Evolutionary conservation across 2,888 invertebrate genomes (phyloP).

Genomic region (Herminia tarsipennalis): DNA sequence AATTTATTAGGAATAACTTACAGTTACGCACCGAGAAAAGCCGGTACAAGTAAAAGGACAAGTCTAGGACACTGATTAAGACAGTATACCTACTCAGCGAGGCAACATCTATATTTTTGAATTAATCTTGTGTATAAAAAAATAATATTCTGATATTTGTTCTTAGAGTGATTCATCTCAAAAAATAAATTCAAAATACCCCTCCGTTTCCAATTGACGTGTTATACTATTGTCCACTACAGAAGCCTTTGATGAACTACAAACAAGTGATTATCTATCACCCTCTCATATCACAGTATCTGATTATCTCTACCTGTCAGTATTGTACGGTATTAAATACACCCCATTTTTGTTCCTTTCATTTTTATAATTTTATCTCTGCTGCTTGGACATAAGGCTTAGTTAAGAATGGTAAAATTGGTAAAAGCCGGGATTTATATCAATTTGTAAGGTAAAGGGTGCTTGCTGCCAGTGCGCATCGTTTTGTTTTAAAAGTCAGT

Average conservation of each 20-base stretch:
- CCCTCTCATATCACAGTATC: constrained; percentile 64
- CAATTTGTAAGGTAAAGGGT: constrained; percentile 7
- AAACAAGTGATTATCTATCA: constrained; percentile 53
- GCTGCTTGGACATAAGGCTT: constrained; percentile 13
- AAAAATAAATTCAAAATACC: constrained; percentile 16
- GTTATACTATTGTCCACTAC: constrained; percentile 27
- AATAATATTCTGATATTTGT: no score
- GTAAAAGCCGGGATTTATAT: constrained; percentile 5
- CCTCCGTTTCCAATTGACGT: constrained; percentile 33
- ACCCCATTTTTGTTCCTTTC: constrained; percentile 36
- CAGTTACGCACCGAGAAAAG: no score
- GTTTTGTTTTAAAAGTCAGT: background rate
- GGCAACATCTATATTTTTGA: no score
- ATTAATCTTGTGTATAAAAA: no score
- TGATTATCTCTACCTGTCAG: constrained; percentile 78
- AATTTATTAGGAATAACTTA: no score
- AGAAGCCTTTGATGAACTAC: constrained; percentile 62
- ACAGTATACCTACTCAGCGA: no score
- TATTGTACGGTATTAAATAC: constrained; percentile 59
- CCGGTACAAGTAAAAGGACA: no score
- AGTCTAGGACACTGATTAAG: no score
- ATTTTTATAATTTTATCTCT: constrained; percentile 18
- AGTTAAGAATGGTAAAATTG: background rate
- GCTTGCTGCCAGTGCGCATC: constrained; percentile 17
- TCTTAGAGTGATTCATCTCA: constrained; percentile 6